A percentile compares a stretch with the other conserved stretches of the same genome.
These are phyloP conservation scores for Nasonia giraulti DNA, from an alignment of 1,140 invertebrate genomes.

Conservation along the genomic window DNA sequence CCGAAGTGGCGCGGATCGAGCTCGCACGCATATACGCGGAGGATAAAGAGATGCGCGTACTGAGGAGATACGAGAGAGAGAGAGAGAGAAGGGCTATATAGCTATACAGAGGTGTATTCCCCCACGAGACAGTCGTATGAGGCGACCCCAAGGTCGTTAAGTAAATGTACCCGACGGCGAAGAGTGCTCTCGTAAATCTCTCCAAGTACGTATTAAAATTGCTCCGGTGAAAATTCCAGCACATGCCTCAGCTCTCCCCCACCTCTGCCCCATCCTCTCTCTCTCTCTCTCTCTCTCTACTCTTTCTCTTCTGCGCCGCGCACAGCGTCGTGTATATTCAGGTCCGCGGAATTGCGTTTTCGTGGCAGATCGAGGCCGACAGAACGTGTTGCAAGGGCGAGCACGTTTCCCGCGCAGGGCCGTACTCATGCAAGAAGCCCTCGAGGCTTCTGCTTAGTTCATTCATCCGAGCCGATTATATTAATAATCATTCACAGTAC, in stretches of 20 bases:
- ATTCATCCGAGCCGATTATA: not conserved
- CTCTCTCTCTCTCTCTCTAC: not conserved
- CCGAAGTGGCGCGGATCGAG: not conserved
- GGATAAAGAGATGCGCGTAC: not conserved
- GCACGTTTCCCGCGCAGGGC: not conserved
- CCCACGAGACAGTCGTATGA: conserved; percentile 31
- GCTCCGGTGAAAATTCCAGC: conserved; percentile 55
- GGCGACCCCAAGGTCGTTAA: conserved; percentile 52
- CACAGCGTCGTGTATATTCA: not conserved
- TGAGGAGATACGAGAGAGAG: too few species aligned
- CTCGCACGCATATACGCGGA: not conserved
- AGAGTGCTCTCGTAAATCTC: conserved; percentile 57
- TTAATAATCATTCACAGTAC: not conserved
- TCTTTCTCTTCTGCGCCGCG: not conserved
- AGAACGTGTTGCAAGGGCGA: not conserved
- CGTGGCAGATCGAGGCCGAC: not conserved
- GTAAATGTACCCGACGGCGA: conserved; percentile 49
- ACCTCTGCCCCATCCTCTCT: not conserved
- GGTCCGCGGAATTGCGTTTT: conserved; percentile 52
- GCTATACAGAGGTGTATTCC: not conserved
- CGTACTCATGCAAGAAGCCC: not conserved
- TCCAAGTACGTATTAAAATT: conserved; percentile 59
- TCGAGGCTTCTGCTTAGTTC: not conserved
- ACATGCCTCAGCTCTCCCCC: not conserved
- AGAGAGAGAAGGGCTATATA: not conserved